phyloP scores from a whole-genome alignment of 1,140 invertebrate genomes.

The Muscidifurax raptorellus region DNA sequence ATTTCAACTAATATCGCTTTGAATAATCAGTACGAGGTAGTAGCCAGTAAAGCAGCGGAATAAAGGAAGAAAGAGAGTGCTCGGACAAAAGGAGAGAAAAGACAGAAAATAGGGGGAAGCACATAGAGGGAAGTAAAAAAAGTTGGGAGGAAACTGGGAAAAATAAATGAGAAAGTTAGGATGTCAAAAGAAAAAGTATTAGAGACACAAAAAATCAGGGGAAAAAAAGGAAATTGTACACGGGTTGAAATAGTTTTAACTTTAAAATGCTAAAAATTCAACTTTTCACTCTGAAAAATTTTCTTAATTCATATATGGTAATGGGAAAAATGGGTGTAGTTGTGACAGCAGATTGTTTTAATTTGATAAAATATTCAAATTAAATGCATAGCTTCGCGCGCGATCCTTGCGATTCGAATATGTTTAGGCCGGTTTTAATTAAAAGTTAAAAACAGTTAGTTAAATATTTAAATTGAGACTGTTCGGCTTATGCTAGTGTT shows the following conservation, averaged over 20 bases:
- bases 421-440: slow-evolving; percentile 7
- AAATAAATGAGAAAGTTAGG: slow-evolving; percentile 30
- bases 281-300: background rate
- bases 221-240: background rate
- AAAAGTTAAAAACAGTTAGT: slow-evolving; percentile 26
- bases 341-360: slow-evolving; percentile 22
- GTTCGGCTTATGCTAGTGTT: background rate
- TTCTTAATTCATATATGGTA: slow-evolving; percentile 20
- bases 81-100: slow-evolving; percentile 10
- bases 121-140: background rate
- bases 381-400: slow-evolving; percentile 17
- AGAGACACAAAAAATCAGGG: background rate
- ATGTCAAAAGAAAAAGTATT: slow-evolving; percentile 28
- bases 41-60: background rate
- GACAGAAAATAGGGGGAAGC: background rate
- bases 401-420: slow-evolving; percentile 1
- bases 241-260: slow-evolving; percentile 12
- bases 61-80: background rate
- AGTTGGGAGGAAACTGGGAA: background rate
- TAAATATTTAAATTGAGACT: slow-evolving; percentile 2
- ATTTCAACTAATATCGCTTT: background rate
- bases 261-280: slow-evolving; percentile 15
- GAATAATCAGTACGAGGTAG: background rate
- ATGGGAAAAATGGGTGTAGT: background rate
- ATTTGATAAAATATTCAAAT: slow-evolving; percentile 27